Evolutionary conservation across 2,888 invertebrate genomes (phyloP), one percentile per base, ranked within the genome.

Genomic region (Ellobium chinense): DNA sequence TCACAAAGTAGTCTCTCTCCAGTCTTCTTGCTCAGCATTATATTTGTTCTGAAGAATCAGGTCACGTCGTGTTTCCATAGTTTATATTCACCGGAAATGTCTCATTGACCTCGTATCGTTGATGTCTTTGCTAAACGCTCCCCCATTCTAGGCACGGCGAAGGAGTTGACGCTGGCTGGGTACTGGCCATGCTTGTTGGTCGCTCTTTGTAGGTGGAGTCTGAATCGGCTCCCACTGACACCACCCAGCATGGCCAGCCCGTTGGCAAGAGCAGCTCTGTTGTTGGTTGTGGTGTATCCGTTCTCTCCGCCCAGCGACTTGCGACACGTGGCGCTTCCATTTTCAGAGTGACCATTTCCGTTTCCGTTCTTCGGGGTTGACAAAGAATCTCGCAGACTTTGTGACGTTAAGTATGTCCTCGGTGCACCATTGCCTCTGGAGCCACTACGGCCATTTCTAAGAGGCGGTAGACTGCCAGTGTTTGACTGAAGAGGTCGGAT

Each of bases 401-500:
- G 46, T 46, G 46, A 46, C 46, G 46, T 46, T 7, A 46, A 46
- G 18, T 12, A 46, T 46, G 7, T 46, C 46, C 46, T 46, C 18
- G 9, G 9, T 7, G 7, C 18, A 12, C 46, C 46, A 46, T 46
- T 46, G 9, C 7, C 9, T 18, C 46, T 46, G 9, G 7, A 12
- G 46, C 46, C 18, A 46, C 46, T 46, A n/a, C n/a, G n/a, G n/a
- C n/a, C n/a, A 46, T 7, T 12, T 46, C 46, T 7, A 12, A 46
- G 46, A 46, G 46, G 46, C 9, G 46, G 46, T 46, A 46, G 18
- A 18, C 9, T 18, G 18, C 46, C 46, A 18, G 46, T 46, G 46
- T 7, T 12, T 46, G 46, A 12, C 46, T 46, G 46, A 7, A 46
- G 36, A 36, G 88, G 88, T 31, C 88, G 81, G 18, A 88, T 86